Percentiles rank a stretch among this genome's conserved stretches.
Evolutionary conservation across 2,888 invertebrate genomes (phyloP).

Genomic region (Iphiclides podalirius): DNA sequence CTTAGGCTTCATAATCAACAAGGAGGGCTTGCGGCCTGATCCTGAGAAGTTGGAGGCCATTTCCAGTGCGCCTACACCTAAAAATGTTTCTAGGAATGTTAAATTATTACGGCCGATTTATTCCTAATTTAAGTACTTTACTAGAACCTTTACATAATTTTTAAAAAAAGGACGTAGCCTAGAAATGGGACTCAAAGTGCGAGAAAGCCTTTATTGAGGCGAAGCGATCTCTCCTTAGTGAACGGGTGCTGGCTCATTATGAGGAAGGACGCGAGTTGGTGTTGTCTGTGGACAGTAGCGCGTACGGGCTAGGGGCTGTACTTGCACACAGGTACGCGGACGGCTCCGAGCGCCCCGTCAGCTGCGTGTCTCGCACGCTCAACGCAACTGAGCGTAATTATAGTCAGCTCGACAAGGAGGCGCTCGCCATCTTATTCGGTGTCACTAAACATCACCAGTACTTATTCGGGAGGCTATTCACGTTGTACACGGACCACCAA

Average conservation of each 20-base stretch:
- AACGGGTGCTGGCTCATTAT: constrained; percentile 23
- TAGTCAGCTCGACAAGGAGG: constrained; percentile 34
- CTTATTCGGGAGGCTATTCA: constrained; percentile 28
- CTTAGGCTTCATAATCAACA: constrained; percentile 28
- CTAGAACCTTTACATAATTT: constrained; percentile 16
- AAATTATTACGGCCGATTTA: constrained; percentile 19
- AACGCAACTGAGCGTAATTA: constrained; percentile 31
- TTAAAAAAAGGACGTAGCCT: constrained; percentile 14
- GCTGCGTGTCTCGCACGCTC: constrained; percentile 32
- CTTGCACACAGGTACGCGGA: constrained; percentile 22
- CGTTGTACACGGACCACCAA: constrained; percentile 49
- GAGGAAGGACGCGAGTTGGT: constrained; percentile 18
- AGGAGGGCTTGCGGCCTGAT: constrained; percentile 25
- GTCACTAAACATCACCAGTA: no score
- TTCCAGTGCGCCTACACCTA: constrained; percentile 19
- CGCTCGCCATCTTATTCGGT: no score
- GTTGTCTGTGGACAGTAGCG: no score
- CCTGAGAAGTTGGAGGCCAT: constrained; percentile 24
- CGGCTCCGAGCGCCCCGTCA: constrained; percentile 23
- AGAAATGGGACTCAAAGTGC: constrained; percentile 11
- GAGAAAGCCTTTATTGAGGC: constrained; percentile 19
- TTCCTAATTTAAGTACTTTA: constrained; percentile 12
- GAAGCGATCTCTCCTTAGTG: constrained; percentile 9
- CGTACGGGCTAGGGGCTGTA: no score
- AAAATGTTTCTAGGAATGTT: constrained; percentile 22